A percentile compares a stretch with the other conserved stretches of the same genome.
Conservation (phyloP, 2,797 vertebrate genomes). For the Micropoecilia bifurca region DNA sequence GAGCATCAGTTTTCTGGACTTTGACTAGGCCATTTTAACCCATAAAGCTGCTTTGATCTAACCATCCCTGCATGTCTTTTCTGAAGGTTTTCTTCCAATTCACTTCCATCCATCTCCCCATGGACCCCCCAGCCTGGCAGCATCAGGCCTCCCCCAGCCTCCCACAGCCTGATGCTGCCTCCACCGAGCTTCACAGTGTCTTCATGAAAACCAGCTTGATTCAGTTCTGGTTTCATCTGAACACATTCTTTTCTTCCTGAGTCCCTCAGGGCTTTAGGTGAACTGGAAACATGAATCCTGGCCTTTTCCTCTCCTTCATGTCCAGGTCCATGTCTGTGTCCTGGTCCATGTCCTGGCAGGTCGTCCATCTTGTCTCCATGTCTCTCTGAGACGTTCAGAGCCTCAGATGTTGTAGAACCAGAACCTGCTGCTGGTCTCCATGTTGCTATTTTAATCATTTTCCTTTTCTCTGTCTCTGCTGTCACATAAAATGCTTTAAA, state of each 20-base stretch:
- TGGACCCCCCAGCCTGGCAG: too few relatives aligned
- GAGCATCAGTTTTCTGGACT: background rate
- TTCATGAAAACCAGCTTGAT: background rate
- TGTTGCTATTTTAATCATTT: background rate
- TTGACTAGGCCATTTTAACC: background rate
- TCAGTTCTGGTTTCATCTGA: background rate
- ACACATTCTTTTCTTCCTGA: background rate
- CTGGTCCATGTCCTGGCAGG: background rate
- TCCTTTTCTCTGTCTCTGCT: background rate
- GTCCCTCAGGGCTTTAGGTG: too few relatives aligned
- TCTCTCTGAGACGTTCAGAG: background rate
- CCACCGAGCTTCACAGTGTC: background rate
- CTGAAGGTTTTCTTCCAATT: background rate
- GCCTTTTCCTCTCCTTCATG: too few relatives aligned
- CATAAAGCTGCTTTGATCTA: background rate
- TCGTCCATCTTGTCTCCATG: background rate
- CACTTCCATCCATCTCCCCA: too few relatives aligned
- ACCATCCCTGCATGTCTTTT: background rate
- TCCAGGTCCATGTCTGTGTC: too few relatives aligned
- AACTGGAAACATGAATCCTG: background rate
- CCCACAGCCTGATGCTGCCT: background rate
- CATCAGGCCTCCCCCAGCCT: too few relatives aligned
- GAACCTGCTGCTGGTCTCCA: background rate
- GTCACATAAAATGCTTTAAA: background rate
- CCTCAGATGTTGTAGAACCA: background rate